Conservation (phyloP, 2,797 vertebrate species). For the Pseudochromis fuscus region DNA sequence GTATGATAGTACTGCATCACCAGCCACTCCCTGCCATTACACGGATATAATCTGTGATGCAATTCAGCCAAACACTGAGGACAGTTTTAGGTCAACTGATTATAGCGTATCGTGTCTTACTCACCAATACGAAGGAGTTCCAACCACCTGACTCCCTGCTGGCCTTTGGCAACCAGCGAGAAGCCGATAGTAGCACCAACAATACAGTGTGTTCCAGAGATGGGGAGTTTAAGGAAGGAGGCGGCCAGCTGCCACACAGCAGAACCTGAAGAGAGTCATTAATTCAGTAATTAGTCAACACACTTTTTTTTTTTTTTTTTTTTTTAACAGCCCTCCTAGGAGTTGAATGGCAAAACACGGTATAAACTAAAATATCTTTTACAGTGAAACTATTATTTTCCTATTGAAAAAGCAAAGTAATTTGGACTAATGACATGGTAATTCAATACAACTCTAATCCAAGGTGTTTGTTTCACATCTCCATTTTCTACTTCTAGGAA, state of each 20-base stretch:
- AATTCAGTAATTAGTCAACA: constrained; percentile 15
- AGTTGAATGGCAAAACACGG: too few relatives aligned
- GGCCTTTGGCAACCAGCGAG: constrained; percentile 92
- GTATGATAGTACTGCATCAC: constrained; percentile 6
- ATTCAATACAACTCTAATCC: not conserved
- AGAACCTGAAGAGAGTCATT: constrained; percentile 86
- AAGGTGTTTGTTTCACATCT: not conserved
- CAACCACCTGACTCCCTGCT: constrained; percentile 91
- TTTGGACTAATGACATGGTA: not conserved
- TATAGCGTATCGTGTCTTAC: constrained; percentile 53
- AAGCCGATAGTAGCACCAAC: constrained; percentile 98
- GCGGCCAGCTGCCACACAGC: constrained; percentile 97
- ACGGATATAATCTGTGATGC: not conserved
- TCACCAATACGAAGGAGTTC: constrained; percentile 95
- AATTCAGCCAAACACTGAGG: not conserved
- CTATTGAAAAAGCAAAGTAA: not conserved
- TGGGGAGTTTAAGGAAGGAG: constrained; percentile 97
- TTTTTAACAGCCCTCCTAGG: too few relatives aligned
- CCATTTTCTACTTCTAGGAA: not conserved
- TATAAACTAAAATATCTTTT: too few relatives aligned
- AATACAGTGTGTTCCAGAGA: constrained; percentile 99
- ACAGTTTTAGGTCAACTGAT: constrained; percentile 14
- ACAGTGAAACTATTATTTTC: too few relatives aligned
- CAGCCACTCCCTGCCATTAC: not conserved
- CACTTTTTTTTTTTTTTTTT: too few relatives aligned